phyloP scores from a whole-genome alignment of 2,888 invertebrate genomes.

The Pseudanteris insignis region DNA sequence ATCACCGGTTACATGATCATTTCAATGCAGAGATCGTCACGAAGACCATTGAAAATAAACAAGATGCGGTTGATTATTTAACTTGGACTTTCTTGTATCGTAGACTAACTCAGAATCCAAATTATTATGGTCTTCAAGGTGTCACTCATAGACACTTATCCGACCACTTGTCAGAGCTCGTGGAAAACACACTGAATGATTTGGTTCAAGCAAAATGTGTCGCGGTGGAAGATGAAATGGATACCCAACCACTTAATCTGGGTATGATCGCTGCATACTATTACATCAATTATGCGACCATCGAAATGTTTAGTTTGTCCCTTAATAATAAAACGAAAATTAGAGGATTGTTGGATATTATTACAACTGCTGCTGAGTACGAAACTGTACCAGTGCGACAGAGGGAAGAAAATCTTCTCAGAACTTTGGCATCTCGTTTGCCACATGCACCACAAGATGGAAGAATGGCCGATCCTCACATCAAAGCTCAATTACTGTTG shows the following conservation, averaged over 20 bases:
- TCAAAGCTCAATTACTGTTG: constrained; percentile 93
- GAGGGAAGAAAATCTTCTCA: constrained; percentile 89
- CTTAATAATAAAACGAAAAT: constrained; percentile 97
- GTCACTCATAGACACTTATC: constrained; percentile 97
- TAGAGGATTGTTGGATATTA: constrained; percentile 95
- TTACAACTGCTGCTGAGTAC: constrained; percentile 97
- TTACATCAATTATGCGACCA: constrained; percentile 99
- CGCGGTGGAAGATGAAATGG: constrained; percentile 97
- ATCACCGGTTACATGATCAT: constrained; percentile 98
- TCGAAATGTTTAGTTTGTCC: constrained; percentile 97
- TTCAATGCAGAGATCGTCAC: constrained; percentile 99
- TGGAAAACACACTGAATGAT: constrained; percentile 94
- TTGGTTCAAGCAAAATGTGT: constrained; percentile 97
- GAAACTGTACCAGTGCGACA: constrained; percentile 94
- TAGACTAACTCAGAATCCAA: constrained; percentile 97
- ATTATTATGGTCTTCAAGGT: constrained; percentile 98
- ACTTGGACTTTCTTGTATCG: constrained; percentile 99
- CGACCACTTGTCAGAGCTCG: constrained; percentile 97
- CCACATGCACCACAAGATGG: constrained; percentile 67
- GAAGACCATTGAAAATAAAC: constrained; percentile 99
- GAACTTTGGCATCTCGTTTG: constrained; percentile 74
- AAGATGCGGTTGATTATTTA: constrained; percentile 98
- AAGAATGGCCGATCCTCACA: constrained; percentile 85
- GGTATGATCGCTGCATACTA: constrained; percentile 99
- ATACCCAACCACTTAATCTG: constrained; percentile 93